Conservation (phyloP, 2,113 vertebrate genomes). For the Sula dactylatra region DNA sequence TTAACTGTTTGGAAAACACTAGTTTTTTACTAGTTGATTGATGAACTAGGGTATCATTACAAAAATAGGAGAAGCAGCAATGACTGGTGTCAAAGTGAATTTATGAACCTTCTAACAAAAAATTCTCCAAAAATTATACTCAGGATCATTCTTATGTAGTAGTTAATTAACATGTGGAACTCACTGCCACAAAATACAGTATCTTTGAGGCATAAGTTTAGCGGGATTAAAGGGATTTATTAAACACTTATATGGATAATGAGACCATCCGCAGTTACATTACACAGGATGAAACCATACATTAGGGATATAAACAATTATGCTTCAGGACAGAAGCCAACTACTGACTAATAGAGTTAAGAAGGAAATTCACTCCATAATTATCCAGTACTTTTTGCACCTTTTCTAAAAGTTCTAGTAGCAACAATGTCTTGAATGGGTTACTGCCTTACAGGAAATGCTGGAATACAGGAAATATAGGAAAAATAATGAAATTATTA, state of each 20-base stretch:
- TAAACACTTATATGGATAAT: conserved; percentile 72
- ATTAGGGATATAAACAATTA: conserved; percentile 72
- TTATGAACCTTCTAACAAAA: conserved; percentile 20
- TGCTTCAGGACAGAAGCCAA: conserved; percentile 68
- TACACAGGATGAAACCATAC: conserved; percentile 69
- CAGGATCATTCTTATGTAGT: conserved; percentile 20
- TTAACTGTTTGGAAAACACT: conserved; percentile 58
- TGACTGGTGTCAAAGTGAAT: not conserved
- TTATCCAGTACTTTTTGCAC: conserved; percentile 54
- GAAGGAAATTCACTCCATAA: conserved; percentile 57
- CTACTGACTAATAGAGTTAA: conserved; percentile 66
- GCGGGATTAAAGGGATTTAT: conserved; percentile 68
- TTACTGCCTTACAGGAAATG: not conserved
- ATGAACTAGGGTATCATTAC: not conserved
- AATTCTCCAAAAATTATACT: conserved; percentile 2
- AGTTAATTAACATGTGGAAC: conserved; percentile 66
- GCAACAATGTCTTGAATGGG: not conserved
- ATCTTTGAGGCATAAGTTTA: conserved; percentile 69
- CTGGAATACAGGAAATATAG: not conserved
- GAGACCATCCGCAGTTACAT: conserved; percentile 67
- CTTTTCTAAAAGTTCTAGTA: conserved; percentile 25
- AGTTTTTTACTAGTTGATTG: conserved; percentile 38
- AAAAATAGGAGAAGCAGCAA: not conserved
- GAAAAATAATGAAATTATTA: not conserved
- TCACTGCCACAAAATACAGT: conserved; percentile 64